phyloP scores from a whole-genome alignment of 2,113 vertebrate genomes.

The Fregata magnificens region DNA sequence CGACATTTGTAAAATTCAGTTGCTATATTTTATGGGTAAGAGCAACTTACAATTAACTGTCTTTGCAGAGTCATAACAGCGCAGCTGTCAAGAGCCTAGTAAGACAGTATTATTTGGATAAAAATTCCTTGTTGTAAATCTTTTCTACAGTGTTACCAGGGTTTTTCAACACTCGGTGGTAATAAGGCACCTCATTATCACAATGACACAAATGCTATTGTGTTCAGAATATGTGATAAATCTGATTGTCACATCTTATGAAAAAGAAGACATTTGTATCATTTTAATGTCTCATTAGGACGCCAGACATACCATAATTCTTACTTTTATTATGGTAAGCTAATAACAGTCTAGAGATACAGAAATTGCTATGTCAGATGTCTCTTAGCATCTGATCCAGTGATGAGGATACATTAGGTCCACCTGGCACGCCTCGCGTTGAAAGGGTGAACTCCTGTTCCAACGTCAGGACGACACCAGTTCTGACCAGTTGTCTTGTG shows the following conservation, averaged over 20 bases:
- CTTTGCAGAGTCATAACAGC: not conserved
- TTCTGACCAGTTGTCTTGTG: not conserved
- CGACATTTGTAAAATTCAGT: not conserved
- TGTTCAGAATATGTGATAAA: not conserved
- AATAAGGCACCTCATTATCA: not conserved
- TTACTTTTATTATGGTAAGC: not conserved
- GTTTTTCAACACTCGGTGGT: not conserved
- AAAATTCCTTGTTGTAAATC: not conserved
- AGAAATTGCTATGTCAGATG: not conserved
- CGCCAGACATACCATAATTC: not conserved
- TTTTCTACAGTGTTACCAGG: not conserved
- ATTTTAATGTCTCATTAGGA: not conserved
- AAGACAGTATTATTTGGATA: not conserved
- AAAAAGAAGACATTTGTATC: not conserved
- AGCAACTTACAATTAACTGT: not conserved
- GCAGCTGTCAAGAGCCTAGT: not conserved
- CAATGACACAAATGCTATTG: not conserved
- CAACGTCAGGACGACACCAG: not conserved
- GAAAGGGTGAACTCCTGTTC: not conserved
- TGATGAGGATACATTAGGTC: not conserved
- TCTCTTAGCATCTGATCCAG: not conserved
- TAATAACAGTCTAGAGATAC: not conserved
- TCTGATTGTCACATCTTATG: not conserved
- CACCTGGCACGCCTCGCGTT: not conserved
- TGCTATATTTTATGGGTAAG: not conserved